Evolutionary conservation across 2,888 invertebrate genomes (phyloP).

Genomic region (Sminthurinus aureus): DNA sequence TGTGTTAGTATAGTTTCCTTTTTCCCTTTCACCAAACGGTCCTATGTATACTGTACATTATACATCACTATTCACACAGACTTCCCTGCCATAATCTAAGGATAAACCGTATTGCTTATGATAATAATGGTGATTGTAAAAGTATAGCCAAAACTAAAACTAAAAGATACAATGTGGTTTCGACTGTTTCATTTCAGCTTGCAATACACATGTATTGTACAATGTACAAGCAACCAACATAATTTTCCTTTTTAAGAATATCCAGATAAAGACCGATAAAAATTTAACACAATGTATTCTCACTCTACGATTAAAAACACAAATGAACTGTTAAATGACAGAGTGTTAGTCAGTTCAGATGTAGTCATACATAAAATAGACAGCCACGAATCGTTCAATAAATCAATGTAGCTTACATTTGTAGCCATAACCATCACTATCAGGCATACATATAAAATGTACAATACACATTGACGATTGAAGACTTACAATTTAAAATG

Average conservation of each 20-base stretch:
- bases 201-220: too few species aligned
- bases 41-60: too few species aligned
- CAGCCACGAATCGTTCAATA: neutral
- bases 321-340: neutral
- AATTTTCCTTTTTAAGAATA: conserved; percentile 17
- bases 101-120: neutral
- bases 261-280: conserved; percentile 13
- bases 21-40: neutral
- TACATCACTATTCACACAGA: too few species aligned
- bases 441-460: neutral
- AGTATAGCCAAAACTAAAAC: too few species aligned
- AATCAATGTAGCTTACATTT: neutral
- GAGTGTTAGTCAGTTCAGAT: neutral
- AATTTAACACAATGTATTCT: neutral
- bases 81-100: neutral
- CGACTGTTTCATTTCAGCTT: too few species aligned
- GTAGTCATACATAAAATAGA: neutral
- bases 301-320: neutral
- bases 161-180: too few species aligned
- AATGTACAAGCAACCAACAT: neutral
- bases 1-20: neutral
- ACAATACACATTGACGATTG: too few species aligned
- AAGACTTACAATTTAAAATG: too few species aligned
- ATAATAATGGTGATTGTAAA: neutral
- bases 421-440: neutral